Base-by-base conservation (phyloP, 2,888 invertebrate species). In the Dolichopus griseipennis region DNA sequence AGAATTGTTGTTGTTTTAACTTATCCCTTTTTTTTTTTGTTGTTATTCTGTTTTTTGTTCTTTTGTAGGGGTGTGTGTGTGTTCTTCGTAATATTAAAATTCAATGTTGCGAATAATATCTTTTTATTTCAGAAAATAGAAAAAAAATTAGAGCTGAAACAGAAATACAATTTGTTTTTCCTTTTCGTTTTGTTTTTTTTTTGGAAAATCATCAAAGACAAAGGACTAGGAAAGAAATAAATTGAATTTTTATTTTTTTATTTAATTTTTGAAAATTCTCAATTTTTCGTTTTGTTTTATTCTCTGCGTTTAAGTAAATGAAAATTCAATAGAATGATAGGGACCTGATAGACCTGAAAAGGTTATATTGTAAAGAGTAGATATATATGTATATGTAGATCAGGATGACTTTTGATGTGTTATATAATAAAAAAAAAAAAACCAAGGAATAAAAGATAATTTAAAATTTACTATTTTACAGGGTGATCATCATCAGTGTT, bases 31-130 rank as follows among this genome's bases (percentile, higher is more conserved):
- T 18, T 52, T 52, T 52, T 10, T 4, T 10, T 37, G 8, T 37
- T 37, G 3, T 37, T 37, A 10, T 12, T 37, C 1, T 37, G 5
- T 34, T 34, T 34, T 34, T 34, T 34, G 4, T 37, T 37, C 12
- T 8, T 37, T 8, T 37, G 37, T 10, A 9, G 2, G 10, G 52
- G 52, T 9, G 52, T 52, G 18, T n/a, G 15, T 52, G n/a, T 52
- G n/a, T 52, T 27, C 27, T 27, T 27, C 27, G 27, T 63, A 12
- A 27, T 27, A 63, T 63, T 27, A 63, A 63, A 63, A 63, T 63
- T 63, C 63, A 63, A 63, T 63, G 63, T 63, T 63, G 63, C 63
- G 63, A 27, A 63, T 63, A 63, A 63, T 63, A 27, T 63, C 63
- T n/a, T 63, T 63, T 62, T 62, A 22, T 62, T 62, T 21, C 15